Base-by-base conservation (phyloP, 2,888 invertebrate genomes). In the Xanthia icteritia region DNA sequence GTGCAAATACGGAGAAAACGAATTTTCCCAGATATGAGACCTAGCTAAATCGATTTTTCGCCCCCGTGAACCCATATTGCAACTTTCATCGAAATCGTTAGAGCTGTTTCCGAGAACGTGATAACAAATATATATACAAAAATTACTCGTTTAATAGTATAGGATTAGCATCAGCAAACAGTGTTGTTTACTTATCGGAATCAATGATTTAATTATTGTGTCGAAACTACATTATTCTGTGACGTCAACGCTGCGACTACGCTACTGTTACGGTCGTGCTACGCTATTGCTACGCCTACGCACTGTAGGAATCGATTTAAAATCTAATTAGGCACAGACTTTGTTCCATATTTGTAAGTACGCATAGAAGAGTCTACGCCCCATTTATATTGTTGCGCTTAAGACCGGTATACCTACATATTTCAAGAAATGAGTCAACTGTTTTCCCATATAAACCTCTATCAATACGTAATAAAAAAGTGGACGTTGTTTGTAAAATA, bases 391-490 rank as follows among this genome's bases (percentile, higher is more conserved):
- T 66, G n/a, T 31, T 65, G 17, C 31, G 27, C 23, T 48, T 31
- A 20, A 31, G 39, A 64, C 68, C 27, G n/a, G 31, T 58, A 61
- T 48, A 15, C 39, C 5, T 56, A 54, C 15, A 23, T 81, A 77
- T 82, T 77, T 68, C 56, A 31, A 82, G 77, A 72, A 72, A 72
- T 77, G 72, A 81, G 15, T 83, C 78, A 81, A 69, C 77, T 72
- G 42, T 65, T 61, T 56, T 65, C 72, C 68, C 72, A 64, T 39
- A 36, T n/a, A 54, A 64, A 69, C 51, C 45, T 58, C 3, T 48
- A 60, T 56, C 71, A 77, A 58, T 48, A 68, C 27, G 31, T 31
- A 13, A 56, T 74, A 81, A 82, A 77, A 65, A 72, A 42, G 23
- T 64, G 23, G 68, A 39, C 6, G 23, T 31, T 39, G 60, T 65